Evolutionary conservation across 2,888 invertebrate genomes (phyloP), one percentile per base, ranked within the genome.

Genomic region (Caradrina kadenii): DNA sequence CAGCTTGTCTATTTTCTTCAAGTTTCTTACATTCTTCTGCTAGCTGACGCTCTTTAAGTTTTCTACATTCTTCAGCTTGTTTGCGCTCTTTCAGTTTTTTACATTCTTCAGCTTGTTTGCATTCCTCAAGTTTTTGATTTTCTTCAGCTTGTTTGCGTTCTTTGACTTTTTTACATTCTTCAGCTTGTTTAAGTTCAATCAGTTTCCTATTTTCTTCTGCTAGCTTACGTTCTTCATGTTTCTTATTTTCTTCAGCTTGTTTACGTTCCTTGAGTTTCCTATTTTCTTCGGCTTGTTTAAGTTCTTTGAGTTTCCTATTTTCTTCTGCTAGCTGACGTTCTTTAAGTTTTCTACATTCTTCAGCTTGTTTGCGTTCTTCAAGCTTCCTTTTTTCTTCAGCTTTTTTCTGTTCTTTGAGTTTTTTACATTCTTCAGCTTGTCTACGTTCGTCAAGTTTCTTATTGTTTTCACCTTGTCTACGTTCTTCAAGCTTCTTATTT

Each of bases 21-120:
- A 21, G 21, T 49, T 26, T 39, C 56, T 17, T 26, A 11, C 13
- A n/a, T 39, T 62, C 59, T 55, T 55, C 68, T 17, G 1, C 1
- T 48, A 21, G 39, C n/a, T 26, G 35, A 0, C 17, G 6, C 7
- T 63, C 56, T 11, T 58, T 52, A 39, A 21, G 21, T 49, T 21
- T 48, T 52, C 17, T 19, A 8, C 11, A 48, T 71, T 71, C 69
- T 42, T 63, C 55, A 17, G 7, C 10, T 35, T 15, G 52, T n/a
- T 2, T 53, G 21, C 1, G 6, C 11, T 64, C 64, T 8, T 63
- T 52, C 26, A 21, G 21, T 49, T 26, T 39, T 52, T 13, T 26
- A 11, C 17, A 22, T 39, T 62, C 59, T 55, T 55, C 68, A n/a
- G 1, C 1, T 48, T 21, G 39, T 15, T 26, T 45, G 0, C 17